phyloP scores from a whole-genome alignment of 1,140 invertebrate genomes.

The Mizuhopecten yessoensis region DNA sequence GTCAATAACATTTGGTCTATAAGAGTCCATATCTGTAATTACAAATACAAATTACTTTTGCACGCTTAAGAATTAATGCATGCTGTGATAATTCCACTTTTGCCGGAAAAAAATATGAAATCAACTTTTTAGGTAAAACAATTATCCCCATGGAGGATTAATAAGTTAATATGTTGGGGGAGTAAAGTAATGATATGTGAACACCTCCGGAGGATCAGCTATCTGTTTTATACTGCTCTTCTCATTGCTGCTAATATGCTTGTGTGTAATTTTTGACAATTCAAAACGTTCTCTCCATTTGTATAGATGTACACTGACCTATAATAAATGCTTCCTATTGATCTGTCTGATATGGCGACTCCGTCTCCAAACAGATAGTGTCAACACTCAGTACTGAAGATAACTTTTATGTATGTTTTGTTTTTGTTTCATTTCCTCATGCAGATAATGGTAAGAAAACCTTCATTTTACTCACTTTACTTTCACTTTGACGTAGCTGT shows the following conservation, averaged over 20 bases:
- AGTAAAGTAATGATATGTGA: background rate
- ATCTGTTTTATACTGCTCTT: background rate
- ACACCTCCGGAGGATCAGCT: background rate
- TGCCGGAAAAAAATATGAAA: no score
- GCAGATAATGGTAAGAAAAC: constrained; percentile 1
- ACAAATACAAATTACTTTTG: no score
- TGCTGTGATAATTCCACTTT: background rate
- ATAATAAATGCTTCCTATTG: background rate
- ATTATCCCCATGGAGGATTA: no score
- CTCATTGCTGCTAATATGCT: background rate
- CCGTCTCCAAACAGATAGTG: background rate
- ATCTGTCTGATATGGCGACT: background rate
- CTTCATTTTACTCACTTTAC: background rate
- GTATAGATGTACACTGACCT: background rate
- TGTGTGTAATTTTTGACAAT: background rate
- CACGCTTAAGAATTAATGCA: background rate
- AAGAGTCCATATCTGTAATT: no score
- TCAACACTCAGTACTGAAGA: background rate
- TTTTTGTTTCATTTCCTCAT: constrained; percentile 35
- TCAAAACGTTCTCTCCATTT: background rate
- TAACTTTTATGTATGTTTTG: background rate
- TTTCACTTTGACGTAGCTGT: background rate
- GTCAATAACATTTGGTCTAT: no score
- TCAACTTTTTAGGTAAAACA: no score
- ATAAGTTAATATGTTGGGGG: no score